Percentiles rank a stretch among this genome's conserved stretches.
Conservation (phyloP, 2,888 invertebrate genomes). For the Drosophila hamatofila region DNA sequence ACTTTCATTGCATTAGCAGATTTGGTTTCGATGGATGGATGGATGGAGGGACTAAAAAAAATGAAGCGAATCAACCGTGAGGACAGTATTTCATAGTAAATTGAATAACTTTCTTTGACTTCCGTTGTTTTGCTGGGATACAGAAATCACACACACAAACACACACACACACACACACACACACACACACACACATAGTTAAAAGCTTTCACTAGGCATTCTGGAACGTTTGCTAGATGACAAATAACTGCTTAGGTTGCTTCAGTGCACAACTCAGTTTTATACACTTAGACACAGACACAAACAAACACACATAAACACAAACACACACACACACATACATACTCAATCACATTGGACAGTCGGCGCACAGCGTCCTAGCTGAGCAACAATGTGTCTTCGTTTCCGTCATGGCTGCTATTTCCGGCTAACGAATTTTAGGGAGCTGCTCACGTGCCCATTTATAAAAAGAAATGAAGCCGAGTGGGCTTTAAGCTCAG, state of each 20-base stretch:
- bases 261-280: slow-evolving; percentile 19
- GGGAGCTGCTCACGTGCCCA: slow-evolving; percentile 45
- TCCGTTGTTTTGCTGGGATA: slow-evolving; percentile 58
- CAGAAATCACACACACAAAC: neutral
- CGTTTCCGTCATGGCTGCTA: slow-evolving; percentile 76
- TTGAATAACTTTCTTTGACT: slow-evolving; percentile 74
- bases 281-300: slow-evolving; percentile 21
- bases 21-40: neutral
- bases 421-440: slow-evolving; percentile 74
- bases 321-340: slow-evolving; percentile 1
- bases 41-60: slow-evolving; percentile 4
- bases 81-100: slow-evolving; percentile 50
- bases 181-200: slow-evolving; percentile 20
- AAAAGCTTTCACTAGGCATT: slow-evolving; percentile 52
- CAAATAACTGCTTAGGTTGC: slow-evolving; percentile 67
- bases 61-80: slow-evolving; percentile 1
- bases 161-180: slow-evolving; percentile 8
- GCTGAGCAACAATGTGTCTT: slow-evolving; percentile 71
- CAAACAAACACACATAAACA: slow-evolving; percentile 12
- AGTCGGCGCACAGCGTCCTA: slow-evolving; percentile 35
- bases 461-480: slow-evolving; percentile 51
- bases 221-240: slow-evolving; percentile 61
- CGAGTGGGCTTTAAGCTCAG: neutral
- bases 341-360: slow-evolving; percentile 13
- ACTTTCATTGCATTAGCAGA: neutral